Percentiles rank a stretch among this genome's conserved stretches.
Evolutionary conservation across 2,888 invertebrate species (phyloP).

Genomic region (Drosophila neonasuta): DNA sequence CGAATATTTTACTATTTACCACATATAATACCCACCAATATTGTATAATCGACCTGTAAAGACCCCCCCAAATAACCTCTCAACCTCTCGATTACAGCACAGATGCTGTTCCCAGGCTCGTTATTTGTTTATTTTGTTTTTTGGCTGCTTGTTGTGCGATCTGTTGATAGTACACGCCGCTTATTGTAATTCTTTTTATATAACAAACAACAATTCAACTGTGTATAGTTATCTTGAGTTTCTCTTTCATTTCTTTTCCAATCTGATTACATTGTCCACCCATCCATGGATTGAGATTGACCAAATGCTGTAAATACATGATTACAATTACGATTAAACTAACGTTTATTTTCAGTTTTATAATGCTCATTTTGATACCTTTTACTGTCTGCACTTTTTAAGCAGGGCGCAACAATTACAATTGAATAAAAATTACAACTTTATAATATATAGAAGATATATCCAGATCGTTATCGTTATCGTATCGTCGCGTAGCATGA

Average conservation of each 20-base stretch:
- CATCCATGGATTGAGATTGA: conserved; percentile 17
- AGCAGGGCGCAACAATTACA: conserved; percentile 48
- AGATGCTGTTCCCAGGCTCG: conserved; percentile 39
- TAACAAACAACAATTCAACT: conserved; percentile 1
- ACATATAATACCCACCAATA: not conserved
- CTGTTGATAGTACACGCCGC: conserved; percentile 55
- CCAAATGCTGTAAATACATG: conserved; percentile 37
- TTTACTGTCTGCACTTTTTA: conserved; percentile 55
- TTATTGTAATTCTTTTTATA: conserved; percentile 31
- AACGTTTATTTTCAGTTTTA: conserved; percentile 10
- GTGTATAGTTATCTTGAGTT: conserved; percentile 16
- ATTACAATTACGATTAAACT: conserved; percentile 1
- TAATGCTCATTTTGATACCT: conserved; percentile 10
- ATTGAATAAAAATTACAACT: conserved; percentile 21
- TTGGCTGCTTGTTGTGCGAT: conserved; percentile 68
- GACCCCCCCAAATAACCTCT: conserved; percentile 8
- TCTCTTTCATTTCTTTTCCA: not conserved
- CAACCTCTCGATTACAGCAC: conserved; percentile 17
- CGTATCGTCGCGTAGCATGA: conserved; percentile 46
- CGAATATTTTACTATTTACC: conserved; percentile 39
- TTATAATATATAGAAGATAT: not conserved
- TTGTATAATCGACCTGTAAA: conserved; percentile 37
- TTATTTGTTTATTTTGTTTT: conserved; percentile 21
- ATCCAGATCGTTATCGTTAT: not conserved
- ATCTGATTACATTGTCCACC: not conserved